A percentile compares a stretch with the other conserved stretches of the same genome.
Conservation (phyloP, 2,113 vertebrate species). For the Gopherus flavomarginatus region DNA sequence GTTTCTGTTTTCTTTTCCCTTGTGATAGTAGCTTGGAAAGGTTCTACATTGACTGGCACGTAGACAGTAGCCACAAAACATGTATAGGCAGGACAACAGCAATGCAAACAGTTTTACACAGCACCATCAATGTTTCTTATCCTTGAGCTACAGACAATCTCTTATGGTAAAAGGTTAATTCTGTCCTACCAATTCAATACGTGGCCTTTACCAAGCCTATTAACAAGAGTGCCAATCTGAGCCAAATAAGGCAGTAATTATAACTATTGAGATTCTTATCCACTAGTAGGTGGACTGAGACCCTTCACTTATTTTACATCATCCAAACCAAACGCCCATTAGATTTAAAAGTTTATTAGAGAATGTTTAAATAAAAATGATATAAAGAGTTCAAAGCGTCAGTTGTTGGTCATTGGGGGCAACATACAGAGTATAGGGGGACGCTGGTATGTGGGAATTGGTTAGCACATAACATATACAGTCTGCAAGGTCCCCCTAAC, state of each 20-base stretch:
- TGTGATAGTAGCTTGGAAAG: background rate
- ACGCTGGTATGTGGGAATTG: too few relatives aligned
- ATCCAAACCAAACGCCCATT: background rate
- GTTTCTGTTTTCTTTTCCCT: background rate
- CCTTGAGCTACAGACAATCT: background rate
- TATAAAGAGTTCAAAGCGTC: too few relatives aligned
- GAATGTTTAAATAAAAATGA: too few relatives aligned
- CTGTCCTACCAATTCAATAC: background rate
- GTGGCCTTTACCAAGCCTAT: background rate
- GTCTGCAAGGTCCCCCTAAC: too few relatives aligned
- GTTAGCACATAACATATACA: too few relatives aligned
- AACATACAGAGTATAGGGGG: too few relatives aligned
- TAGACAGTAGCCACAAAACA: background rate
- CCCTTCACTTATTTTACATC: background rate
- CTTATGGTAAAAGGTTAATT: background rate
- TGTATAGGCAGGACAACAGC: background rate
- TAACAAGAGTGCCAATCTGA: background rate
- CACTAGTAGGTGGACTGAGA: background rate
- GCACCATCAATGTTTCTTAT: background rate
- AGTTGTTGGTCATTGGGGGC: too few relatives aligned
- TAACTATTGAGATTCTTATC: background rate
- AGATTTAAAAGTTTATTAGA: too few relatives aligned
- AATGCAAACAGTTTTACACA: background rate
- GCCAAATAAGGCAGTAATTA: too few relatives aligned
- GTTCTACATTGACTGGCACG: background rate